Evolutionary conservation across 2,113 vertebrate species (phyloP).

Genomic region (Phyllopteryx taeniolatus): DNA sequence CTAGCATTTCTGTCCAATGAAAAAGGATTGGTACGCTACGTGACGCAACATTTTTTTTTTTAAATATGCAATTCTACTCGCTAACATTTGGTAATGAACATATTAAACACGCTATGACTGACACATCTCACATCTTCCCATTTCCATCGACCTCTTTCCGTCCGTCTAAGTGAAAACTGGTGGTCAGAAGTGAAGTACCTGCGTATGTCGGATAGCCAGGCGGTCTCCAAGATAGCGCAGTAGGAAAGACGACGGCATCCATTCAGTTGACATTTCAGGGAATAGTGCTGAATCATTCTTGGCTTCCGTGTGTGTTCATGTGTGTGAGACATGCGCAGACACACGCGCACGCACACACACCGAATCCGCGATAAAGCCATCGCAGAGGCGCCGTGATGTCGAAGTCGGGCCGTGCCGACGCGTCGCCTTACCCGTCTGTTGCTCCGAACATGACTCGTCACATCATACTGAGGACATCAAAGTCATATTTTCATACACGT

Average conservation of each 20-base stretch:
- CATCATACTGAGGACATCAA: no score
- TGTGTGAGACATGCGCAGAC: background rate
- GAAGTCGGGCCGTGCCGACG: background rate
- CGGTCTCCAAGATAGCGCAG: slow-evolving; percentile 37
- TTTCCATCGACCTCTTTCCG: no score
- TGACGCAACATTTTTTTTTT: no score
- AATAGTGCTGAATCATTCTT: slow-evolving; percentile 40
- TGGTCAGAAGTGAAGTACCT: no score
- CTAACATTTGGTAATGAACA: no score
- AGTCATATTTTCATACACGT: no score
- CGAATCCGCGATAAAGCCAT: slow-evolving; percentile 20
- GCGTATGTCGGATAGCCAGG: background rate
- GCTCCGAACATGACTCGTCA: no score
- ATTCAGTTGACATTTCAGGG: slow-evolving; percentile 34
- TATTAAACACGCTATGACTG: no score
- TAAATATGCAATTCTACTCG: background rate
- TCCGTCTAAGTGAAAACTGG: no score
- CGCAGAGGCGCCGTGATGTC: slow-evolving; percentile 7
- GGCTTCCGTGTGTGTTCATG: background rate
- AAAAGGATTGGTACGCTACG: no score
- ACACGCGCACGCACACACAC: background rate
- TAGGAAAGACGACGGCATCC: slow-evolving; percentile 41
- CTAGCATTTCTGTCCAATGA: background rate
- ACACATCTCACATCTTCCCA: no score
- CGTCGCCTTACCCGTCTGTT: no score